Evolutionary conservation across 2,888 invertebrate genomes (phyloP), one percentile per base, ranked within the genome.

Genomic region (Copidosoma aretas): DNA sequence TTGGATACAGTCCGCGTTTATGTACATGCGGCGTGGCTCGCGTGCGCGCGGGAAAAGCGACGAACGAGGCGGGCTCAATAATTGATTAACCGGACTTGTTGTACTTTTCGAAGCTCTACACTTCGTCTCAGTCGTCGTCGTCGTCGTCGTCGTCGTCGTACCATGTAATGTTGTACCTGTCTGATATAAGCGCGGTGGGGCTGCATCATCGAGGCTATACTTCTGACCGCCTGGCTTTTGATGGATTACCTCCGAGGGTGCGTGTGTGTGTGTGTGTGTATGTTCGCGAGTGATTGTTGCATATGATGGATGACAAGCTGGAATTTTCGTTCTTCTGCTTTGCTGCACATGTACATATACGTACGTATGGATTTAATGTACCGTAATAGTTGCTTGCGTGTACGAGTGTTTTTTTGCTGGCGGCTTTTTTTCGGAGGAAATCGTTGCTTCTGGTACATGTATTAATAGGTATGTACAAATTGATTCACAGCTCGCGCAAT

Each of bases 241-340:
- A 66, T 59, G 54, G 62, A 65, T 66, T 49, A 24, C 41, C n/a
- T n/a, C 46, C 65, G n/a, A 17, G 21, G 25, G 12, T 52, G 54
- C 49, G 8, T 21, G 52, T 24, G 14, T 24, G 17, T n/a, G n/a
- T 17, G 17, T 25, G 43, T 52, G 60, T 49, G 14, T 21, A 43
- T 17, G 14, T 24, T 15, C 54, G 56, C 61, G 22, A 70, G 66
- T 64, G 70, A 70, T 70, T 64, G 53, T 60, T 53, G 64, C 19
- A 46, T 24, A 12, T 60, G 66, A 66, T 66, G 52, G 60, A 67
- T 64, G 62, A 60, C 24, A 49, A 65, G 59, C 25, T 59, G 68
- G 63, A 60, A 68, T 68, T 64, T 68, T 14, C 19, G 15, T 49
- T 49, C 22, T n/a, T 8, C 51, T 10, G 51, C 51, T 41, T 14